Base-by-base conservation (phyloP, 2,888 invertebrate genomes). In the Carcina quercana region DNA sequence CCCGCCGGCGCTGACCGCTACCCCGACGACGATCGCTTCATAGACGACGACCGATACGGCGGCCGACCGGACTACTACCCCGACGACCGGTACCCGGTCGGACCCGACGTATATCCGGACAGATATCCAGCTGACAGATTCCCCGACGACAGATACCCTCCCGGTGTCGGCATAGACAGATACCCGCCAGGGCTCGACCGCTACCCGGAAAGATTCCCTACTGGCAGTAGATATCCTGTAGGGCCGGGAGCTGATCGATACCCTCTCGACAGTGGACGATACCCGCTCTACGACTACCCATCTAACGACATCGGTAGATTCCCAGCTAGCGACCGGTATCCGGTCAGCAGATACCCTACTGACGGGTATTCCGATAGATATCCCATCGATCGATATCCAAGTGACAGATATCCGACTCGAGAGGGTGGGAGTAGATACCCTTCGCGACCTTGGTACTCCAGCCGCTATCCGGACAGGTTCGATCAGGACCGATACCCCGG, bases 31-130 rank as follows among this genome's bases (percentile, higher is more conserved):
- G 86, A 86, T 48, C 79, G 87, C 38, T 87, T 86, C 58, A 74
- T 86, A 14, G 65, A 75, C 45, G 82, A 82, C 46, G 84, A 84
- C 53, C 75, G 79, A 41, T 84, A 80, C 50, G 67, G 71, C 45
- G 85, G 73, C 43, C 61, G 72, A 33, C 70, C 79, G 25, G 87
- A 88, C 56, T 79, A 85, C 47, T 86, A 80, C 47, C 78, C 58
- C 45, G 85, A 84, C 35, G 87, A 86, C 62, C 78, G 86, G 26
- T 88, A 87, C 51, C 87, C 88, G 33, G 83, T 74, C 19, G 86
- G 85, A 56, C 69, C 75, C 17, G 86, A 85, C 56, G 68, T 72
- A 28, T 82, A 80, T 47, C 72, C 73, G 43, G 63, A 73, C 40
- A 51, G 64, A 53, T 68, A 75, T 56, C 67, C 70, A 6, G 67